Base-by-base conservation (phyloP, 1,140 invertebrate species). In the Nebria ingens region DNA sequence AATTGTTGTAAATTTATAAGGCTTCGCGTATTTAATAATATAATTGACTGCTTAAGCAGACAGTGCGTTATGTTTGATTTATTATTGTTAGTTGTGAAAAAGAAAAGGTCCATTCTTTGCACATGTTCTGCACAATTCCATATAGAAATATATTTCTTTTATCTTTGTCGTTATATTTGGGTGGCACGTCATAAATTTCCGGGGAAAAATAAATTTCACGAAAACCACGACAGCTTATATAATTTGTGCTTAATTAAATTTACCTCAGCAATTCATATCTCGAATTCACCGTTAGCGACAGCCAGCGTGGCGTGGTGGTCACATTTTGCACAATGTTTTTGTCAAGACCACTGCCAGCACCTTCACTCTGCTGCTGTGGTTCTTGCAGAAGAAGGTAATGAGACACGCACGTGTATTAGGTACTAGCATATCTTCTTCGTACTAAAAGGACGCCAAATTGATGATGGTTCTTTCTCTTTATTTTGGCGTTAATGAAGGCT, bases 401-500 rank as follows among this genome's bases (percentile, higher is more conserved):
- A 45, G 15, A 45, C 15, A 45, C 17, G 40, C 9, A 45, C 3
- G 40, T n/a, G n/a, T n/a, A n/a, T n/a, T n/a, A n/a, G n/a, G n/a
- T n/a, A n/a, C n/a, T n/a, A n/a, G n/a, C n/a, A n/a, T n/a, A n/a
- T n/a, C n/a, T n/a, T 45, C 40, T 12, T 45, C 40, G 9, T 17
- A 9, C 40, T 45, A 12, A 45, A 45, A 45, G 40, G 15, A 45
- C 9, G 40, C 17, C 9, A 45, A 45, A 45, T 45, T 45, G 15
- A 45, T 45, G 40, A 45, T 45, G 40, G 40, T 45, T 45, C 40
- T 45, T 45, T 45, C 40, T 45, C 40, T 45, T 45, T 45, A 45
- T 45, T 45, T 17, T 17, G 15, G 40, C 40, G 40, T 45, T 45
- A 45, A 45, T 45, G 40, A 45, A 45, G 40, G 40, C 40, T 6